Evolutionary conservation across 2,797 vertebrate genomes (phyloP).

Genomic region (Acipenser transmontanus): DNA sequence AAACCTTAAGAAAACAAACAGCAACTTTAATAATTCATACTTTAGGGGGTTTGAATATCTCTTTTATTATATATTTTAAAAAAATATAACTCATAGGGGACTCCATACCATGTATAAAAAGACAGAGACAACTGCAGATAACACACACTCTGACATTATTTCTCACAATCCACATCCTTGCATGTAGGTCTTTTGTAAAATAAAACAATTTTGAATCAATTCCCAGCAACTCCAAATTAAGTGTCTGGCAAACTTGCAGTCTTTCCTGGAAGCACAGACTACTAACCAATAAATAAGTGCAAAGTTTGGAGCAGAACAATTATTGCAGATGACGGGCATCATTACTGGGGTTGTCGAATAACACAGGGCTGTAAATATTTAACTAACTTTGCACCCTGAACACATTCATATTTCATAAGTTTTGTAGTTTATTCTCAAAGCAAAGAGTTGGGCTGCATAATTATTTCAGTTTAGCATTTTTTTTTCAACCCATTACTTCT

Average conservation of each 20-base stretch:
- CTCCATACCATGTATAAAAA: constrained; percentile 26
- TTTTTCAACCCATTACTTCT: constrained; percentile 70
- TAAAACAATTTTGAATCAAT: constrained; percentile 6
- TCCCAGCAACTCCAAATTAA: constrained; percentile 9
- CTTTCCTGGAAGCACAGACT: constrained; percentile 14
- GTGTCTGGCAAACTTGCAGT: constrained; percentile 5
- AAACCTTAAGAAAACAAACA: constrained; percentile 69
- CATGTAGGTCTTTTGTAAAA: constrained; percentile 11
- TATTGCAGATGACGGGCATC: constrained; percentile 68
- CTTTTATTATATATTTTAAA: too few relatives aligned
- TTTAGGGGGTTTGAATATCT: too few relatives aligned
- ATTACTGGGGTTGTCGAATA: constrained; percentile 66
- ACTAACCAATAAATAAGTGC: constrained; percentile 44
- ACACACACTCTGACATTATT: constrained; percentile 31
- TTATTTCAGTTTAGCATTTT: constrained; percentile 75
- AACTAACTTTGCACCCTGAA: constrained; percentile 66
- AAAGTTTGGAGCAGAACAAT: constrained; percentile 59
- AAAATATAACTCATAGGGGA: too few relatives aligned
- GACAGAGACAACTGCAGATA: constrained; percentile 32
- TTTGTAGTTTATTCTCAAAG: constrained; percentile 72
- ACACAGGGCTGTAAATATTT: constrained; percentile 75
- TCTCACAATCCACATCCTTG: constrained; percentile 29
- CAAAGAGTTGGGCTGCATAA: constrained; percentile 73
- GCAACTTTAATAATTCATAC: constrained; percentile 62
- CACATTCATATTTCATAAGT: constrained; percentile 75